A percentile compares a stretch with the other conserved stretches of the same genome.
phyloP scores from a whole-genome alignment of 2,888 invertebrate genomes.

The Pollenia griseotomentosa region DNA sequence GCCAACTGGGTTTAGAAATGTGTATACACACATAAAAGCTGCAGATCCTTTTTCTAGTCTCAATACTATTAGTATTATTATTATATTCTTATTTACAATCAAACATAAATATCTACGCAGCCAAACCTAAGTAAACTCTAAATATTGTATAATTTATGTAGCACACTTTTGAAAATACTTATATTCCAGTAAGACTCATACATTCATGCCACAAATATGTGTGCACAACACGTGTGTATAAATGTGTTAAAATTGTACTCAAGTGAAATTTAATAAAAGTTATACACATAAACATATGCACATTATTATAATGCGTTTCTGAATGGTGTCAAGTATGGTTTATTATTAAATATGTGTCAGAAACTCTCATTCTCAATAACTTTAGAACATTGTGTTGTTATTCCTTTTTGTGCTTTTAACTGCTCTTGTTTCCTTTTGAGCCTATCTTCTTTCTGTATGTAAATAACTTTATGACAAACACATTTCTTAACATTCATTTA shows the following conservation, averaged over 20 bases:
- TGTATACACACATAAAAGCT: background rate
- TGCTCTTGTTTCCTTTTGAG: too few species aligned
- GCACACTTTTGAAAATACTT: background rate
- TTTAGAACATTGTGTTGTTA: background rate
- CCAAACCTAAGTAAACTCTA: background rate
- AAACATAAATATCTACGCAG: conserved; percentile 2
- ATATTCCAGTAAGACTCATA: background rate
- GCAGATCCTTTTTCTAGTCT: background rate
- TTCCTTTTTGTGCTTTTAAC: too few species aligned
- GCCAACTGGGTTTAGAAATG: too few species aligned
- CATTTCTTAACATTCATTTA: too few species aligned
- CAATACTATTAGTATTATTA: background rate
- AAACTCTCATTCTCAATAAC: conserved; percentile 43
- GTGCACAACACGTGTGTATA: background rate
- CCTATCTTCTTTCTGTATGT: too few species aligned
- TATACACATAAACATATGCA: conserved; percentile 2
- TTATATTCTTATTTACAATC: conserved; percentile 10
- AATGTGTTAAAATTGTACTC: background rate
- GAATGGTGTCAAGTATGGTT: conserved; percentile 60
- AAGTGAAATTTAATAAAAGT: background rate
- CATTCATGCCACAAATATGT: background rate
- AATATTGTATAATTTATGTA: background rate
- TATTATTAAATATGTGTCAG: conserved; percentile 59
- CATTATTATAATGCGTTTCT: background rate
- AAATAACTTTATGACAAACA: too few species aligned